phyloP scores from a whole-genome alignment of 92 coral and sea anemone genomes.

The Bergia puertoricense region DNA sequence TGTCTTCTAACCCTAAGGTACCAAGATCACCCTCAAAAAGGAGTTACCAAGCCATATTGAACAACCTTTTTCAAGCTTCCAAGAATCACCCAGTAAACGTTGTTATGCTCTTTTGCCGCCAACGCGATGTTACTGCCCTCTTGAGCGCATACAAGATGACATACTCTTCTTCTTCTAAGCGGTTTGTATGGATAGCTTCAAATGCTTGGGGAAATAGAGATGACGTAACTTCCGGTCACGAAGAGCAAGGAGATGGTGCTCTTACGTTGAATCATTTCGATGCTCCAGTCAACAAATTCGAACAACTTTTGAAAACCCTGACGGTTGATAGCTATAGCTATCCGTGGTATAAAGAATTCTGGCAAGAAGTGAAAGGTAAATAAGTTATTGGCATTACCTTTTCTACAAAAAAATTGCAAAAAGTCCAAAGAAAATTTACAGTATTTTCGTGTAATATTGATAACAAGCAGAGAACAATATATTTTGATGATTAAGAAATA shows the following conservation, averaged over 20 bases:
- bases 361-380: conserved; percentile 40
- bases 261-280: conserved; percentile 54
- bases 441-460: too few relatives aligned
- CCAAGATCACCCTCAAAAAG: conserved; percentile 16
- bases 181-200: conserved; percentile 46
- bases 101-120: conserved; percentile 85
- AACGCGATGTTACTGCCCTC: conserved; percentile 78
- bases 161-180: conserved; percentile 23
- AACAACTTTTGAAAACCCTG: conserved; percentile 32
- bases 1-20: not conserved
- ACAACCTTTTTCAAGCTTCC: not conserved
- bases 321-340: conserved; percentile 42
- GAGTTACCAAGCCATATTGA: conserved; percentile 8
- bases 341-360: conserved; percentile 53
- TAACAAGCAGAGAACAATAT: too few relatives aligned
- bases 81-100: conserved; percentile 57
- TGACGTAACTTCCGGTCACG: conserved; percentile 56
- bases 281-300: conserved; percentile 41
- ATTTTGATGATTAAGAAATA: too few relatives aligned
- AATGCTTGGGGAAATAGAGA: conserved; percentile 60
- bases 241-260: conserved; percentile 52
- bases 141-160: conserved; percentile 58
- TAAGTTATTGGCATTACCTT: too few relatives aligned
- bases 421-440: too few relatives aligned
- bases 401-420: too few relatives aligned